Evolutionary conservation across 2,888 invertebrate genomes (phyloP).

Genomic region (Lasioglossum lativentre): DNA sequence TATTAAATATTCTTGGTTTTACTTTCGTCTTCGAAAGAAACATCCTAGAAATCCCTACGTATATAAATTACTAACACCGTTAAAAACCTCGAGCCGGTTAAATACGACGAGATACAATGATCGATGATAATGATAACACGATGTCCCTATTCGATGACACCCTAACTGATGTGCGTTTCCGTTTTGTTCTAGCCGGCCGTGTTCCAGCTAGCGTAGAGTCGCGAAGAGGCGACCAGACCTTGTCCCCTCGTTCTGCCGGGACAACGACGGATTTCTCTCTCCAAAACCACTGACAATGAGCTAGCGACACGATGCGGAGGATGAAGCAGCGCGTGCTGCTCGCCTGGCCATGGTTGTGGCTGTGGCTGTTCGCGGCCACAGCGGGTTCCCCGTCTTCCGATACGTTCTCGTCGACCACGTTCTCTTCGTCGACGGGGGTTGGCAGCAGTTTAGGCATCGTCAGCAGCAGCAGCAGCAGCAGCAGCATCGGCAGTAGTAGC

Average conservation of each 20-base stretch:
- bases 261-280: slow-evolving; percentile 42
- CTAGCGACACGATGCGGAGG: slow-evolving; percentile 82
- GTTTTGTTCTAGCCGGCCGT: slow-evolving; percentile 68
- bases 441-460: background rate
- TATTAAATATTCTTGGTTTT: too few relatives aligned
- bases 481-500: slow-evolving; percentile 29
- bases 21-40: too few relatives aligned
- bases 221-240: slow-evolving; percentile 14
- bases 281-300: slow-evolving; percentile 78
- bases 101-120: too few relatives aligned
- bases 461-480: slow-evolving; percentile 4
- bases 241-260: slow-evolving; percentile 27
- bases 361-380: slow-evolving; percentile 81
- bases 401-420: slow-evolving; percentile 56
- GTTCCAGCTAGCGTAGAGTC: slow-evolving; percentile 23
- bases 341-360: slow-evolving; percentile 82
- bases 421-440: slow-evolving; percentile 41
- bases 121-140: too few relatives aligned
- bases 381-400: slow-evolving; percentile 76
- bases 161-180: background rate
- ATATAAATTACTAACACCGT: background rate
- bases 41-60: too few relatives aligned
- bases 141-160: background rate
- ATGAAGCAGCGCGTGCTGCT: slow-evolving; percentile 82
- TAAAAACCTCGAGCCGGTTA: too few relatives aligned